Conservation (phyloP, 2,888 invertebrate species). For the Bombylius discolor region DNA sequence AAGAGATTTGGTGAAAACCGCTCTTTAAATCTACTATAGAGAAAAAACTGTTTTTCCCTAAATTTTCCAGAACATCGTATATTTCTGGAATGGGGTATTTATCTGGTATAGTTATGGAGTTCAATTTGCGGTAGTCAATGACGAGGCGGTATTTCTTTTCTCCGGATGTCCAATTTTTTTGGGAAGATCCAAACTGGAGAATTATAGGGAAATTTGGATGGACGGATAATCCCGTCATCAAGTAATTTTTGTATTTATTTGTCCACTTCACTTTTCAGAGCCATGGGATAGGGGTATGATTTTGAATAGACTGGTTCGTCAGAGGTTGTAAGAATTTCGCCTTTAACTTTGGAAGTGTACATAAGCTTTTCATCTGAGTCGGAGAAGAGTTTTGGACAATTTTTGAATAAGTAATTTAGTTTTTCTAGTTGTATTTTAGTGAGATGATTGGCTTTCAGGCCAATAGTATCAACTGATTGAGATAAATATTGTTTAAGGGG, state of each 20-base stretch:
- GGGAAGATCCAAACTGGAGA: conserved; percentile 9
- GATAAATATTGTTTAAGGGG: conserved; percentile 3
- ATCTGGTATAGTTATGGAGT: conserved; percentile 5
- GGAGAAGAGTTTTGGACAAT: neutral
- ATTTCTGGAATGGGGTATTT: conserved; percentile 7
- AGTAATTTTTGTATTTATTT: neutral
- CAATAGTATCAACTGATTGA: conserved; percentile 1
- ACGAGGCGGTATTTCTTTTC: conserved; percentile 7
- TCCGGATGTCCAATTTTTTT: conserved; percentile 8
- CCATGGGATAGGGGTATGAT: neutral
- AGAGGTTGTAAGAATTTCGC: neutral
- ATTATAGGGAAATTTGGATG: conserved; percentile 13
- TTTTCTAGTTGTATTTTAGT: neutral
- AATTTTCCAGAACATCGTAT: conserved; percentile 5
- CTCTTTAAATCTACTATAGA: conserved; percentile 5
- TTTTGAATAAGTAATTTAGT: neutral
- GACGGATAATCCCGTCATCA: conserved; percentile 5
- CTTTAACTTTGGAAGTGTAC: neutral
- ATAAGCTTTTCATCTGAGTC: neutral
- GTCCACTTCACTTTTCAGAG: neutral
- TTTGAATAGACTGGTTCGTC: conserved; percentile 1
- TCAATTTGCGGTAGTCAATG: conserved; percentile 6
- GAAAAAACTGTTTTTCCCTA: conserved; percentile 6
- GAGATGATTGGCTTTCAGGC: conserved; percentile 2
- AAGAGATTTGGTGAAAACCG: too few relatives aligned